Evolutionary conservation across 2,888 invertebrate species (phyloP), one percentile per base, ranked within the genome.

Genomic region (Phortica okadai): DNA sequence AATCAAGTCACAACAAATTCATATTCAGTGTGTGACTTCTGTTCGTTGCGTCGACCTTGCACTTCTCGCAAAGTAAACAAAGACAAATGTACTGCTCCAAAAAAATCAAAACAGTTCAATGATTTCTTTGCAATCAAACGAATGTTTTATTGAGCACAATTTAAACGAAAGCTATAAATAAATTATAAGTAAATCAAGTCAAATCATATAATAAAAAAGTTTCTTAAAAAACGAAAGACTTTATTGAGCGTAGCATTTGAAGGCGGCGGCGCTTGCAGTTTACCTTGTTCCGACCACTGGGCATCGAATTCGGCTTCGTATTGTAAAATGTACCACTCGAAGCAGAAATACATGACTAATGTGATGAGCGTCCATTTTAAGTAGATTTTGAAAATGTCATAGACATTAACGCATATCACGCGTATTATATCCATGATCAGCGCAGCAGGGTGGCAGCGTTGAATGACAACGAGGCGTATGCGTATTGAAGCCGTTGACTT

Each of bases 311-410:
- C 88, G 21, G 75, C 85, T 4, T 85, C 86, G 78, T 86, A 90
- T 44, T 83, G 82, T 41, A 86, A 50, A 62, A 90, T 84, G 74
- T 91, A 91, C 91, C 90, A 91, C 75, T 89, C 88, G 78, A 90
- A 87, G 10, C 86, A 72, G 16, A 88, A 83, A 82, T 90, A 91
- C 50, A 91, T 74, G 54, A 87, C 76, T 41, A 90, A 76, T 7
- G 90, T 86, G 64, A 91, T 80, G 69, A 89, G 73, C 11, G 84
- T 89, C 44, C 91, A 90, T 80, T 90, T 90, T 3, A 91, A 41
- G 79, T 91, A 91, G 76, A 91, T 89, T 77, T 81, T 87, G 0
- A 88, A 84, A 75, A 91, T 90, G 74, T 84, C 87, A 74, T 84
- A 72, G 73, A 90, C 78, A 77, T 88, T 81, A 14, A 79, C 64